Evolutionary conservation across 2,888 invertebrate species (phyloP).

Genomic region (Microplitis deprimator): DNA sequence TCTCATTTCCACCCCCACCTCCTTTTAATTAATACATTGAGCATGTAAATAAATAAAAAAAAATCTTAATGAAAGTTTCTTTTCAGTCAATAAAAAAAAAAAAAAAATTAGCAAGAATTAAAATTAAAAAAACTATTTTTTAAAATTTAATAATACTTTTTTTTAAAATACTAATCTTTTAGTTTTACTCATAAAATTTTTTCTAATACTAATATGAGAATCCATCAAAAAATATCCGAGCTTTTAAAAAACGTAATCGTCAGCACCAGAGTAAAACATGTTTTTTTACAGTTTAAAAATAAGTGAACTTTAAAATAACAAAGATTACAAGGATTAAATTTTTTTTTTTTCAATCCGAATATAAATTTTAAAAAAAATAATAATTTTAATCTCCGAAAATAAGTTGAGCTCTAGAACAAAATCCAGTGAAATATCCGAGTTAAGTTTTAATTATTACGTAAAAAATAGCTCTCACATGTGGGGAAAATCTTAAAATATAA

Average conservation of each 20-base stretch:
- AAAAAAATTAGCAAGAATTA: no score
- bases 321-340: background rate
- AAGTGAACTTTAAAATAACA: background rate
- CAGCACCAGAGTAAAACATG: background rate
- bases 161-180: background rate
- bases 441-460: no score
- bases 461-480: no score
- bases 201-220: background rate
- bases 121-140: background rate
- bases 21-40: no score
- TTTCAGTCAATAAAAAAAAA: no score
- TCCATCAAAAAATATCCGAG: background rate
- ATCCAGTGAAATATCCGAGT: no score
- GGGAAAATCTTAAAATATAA: no score
- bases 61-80: no score
- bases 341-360: background rate
- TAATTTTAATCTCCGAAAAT: no score
- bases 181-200: background rate
- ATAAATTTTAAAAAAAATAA: background rate
- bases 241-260: background rate
- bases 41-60: no score
- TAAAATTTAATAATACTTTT: slow-evolving; percentile 11
- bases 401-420: no score
- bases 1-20: no score
- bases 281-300: background rate